Base-by-base conservation (phyloP, 2,797 vertebrate genomes). In the Onychomys leucogaster region DNA sequence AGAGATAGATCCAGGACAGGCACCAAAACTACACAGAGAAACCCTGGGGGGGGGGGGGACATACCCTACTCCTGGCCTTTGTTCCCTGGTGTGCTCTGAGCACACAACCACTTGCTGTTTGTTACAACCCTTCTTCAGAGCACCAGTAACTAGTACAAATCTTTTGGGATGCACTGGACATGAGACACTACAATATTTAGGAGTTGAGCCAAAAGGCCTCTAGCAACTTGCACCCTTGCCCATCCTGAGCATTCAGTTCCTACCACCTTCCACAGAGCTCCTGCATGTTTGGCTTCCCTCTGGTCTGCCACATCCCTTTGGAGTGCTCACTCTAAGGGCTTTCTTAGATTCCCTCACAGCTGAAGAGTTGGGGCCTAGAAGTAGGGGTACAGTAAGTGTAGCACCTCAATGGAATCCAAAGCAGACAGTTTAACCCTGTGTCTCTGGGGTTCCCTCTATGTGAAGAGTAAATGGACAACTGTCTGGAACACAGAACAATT, bases 11-110 rank as follows among this genome's bases (percentile, higher is more conserved):
- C 49, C 49, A 52, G 49, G 11, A 52, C 49, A 52, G 49, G 12
- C 49, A 2, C 49, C 49, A 52, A 52, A 52, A 52, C 49, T 52
- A 52, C 12, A 52, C 49, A 52, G 49, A 52, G 49, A 52, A 52
- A 52, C 49, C 49, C 49, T 52, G n/a, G n/a, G n/a, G n/a, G n/a
- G n/a, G n/a, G n/a, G n/a, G n/a, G n/a, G n/a, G 49, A 3, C 49
- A 52, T 12, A 80, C 43, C 41, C 67, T 78, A 94, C 13, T 67
- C 41, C n/a, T 94, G 55, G 25, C 37, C 65, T 75, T 57, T 57
- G 76, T 90, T 89, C 77, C 80, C 52, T 41, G 63, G 34, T 83
- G 21, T 87, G 82, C n/a, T 81, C 69, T 90, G 27, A 88, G 55
- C 59, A 69, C 43, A n/a, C 0, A 87, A 34, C 34, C 9, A 73